phyloP scores from a whole-genome alignment of 2,888 invertebrate genomes.

The Hyposoter didymator region DNA sequence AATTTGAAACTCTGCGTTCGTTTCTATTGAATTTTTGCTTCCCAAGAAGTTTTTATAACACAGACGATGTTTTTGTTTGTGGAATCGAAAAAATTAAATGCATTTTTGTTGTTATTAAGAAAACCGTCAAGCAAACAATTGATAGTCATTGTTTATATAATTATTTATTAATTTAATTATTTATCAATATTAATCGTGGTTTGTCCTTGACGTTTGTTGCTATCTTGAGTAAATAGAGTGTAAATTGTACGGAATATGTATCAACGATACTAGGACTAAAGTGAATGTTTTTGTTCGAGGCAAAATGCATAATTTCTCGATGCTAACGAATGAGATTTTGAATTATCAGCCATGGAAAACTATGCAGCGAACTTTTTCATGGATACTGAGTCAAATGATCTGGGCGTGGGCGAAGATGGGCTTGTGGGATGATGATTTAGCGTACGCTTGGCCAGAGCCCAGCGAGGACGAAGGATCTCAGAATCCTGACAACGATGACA shows the following conservation, averaged over 20 bases:
- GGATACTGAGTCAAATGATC: slow-evolving; percentile 78
- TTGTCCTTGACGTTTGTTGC: background rate
- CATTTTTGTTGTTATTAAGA: background rate
- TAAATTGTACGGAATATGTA: background rate
- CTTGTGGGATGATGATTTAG: slow-evolving; percentile 77
- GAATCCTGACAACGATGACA: slow-evolving; percentile 74
- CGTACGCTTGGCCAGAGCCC: slow-evolving; percentile 74
- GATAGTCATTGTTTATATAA: background rate
- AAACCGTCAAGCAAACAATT: background rate
- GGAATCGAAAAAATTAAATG: background rate
- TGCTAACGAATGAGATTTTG: background rate
- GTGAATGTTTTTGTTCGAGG: background rate
- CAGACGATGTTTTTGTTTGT: background rate
- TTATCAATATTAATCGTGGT: background rate
- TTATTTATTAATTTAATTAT: background rate
- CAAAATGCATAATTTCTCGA: background rate
- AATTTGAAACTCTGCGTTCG: too few species aligned
- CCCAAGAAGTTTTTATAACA: background rate
- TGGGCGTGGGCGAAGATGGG: slow-evolving; percentile 79
- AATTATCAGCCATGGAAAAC: slow-evolving; percentile 77
- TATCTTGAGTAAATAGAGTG: background rate
- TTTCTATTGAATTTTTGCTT: background rate
- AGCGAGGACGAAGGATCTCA: slow-evolving; percentile 75
- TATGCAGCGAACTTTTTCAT: slow-evolving; percentile 74
- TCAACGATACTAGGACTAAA: background rate